A percentile compares a stretch with the other conserved stretches of the same genome.
These are phyloP conservation scores for Metaphire vulgaris DNA, from an alignment of 1,140 invertebrate species.

Conservation along the genomic window DNA sequence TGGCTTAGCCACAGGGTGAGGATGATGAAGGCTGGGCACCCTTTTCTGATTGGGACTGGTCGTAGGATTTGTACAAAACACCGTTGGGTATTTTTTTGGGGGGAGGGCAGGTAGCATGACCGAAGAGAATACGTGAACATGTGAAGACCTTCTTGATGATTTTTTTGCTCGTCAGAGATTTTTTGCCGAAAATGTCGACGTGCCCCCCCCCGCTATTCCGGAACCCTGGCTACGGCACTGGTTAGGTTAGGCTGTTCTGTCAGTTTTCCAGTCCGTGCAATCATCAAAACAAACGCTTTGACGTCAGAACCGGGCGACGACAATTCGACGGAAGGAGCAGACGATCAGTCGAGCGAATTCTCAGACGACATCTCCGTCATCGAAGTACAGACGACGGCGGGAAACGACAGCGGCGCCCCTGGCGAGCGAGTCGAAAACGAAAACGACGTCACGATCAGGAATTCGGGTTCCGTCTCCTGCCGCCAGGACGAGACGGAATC, in stretches of 20 bases:
- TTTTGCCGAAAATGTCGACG: background rate
- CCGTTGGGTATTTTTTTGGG: too few species aligned
- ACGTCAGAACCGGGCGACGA: background rate
- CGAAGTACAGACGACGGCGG: background rate
- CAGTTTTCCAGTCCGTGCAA: background rate
- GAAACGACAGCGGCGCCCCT: background rate
- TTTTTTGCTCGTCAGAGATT: background rate
- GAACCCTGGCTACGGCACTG: background rate
- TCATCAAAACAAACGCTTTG: background rate
- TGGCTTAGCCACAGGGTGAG: too few species aligned
- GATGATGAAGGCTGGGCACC: too few species aligned
- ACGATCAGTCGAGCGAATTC: background rate
- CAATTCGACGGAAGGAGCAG: background rate
- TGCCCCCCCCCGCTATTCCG: background rate
- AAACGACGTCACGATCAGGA: background rate
- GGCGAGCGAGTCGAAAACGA: too few species aligned
- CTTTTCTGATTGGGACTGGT: too few species aligned
- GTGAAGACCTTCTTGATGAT: too few species aligned
- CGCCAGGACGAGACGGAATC: background rate
- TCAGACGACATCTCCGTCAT: background rate
- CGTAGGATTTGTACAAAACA: too few species aligned
- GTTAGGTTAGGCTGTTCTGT: background rate
- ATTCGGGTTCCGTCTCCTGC: background rate
- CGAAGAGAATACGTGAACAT: too few species aligned
- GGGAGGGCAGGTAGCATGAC: too few species aligned